Evolutionary conservation across 1,140 invertebrate genomes (phyloP).

Genomic region (Aphaenogaster floridana): DNA sequence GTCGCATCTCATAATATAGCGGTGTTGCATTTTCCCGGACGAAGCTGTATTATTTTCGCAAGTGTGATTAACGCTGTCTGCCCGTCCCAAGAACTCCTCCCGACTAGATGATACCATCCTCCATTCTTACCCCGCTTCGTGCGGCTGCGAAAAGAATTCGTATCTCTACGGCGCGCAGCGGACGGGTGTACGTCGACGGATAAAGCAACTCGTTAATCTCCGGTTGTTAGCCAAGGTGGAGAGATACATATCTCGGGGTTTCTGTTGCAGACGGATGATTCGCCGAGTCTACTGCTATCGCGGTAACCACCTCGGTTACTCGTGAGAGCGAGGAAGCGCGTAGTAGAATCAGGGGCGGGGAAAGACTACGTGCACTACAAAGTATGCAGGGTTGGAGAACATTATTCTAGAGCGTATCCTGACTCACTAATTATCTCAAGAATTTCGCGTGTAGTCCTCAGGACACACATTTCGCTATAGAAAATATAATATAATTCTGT

Average conservation of each 20-base stretch:
- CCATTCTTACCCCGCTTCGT: constrained; percentile 33
- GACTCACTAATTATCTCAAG: constrained; percentile 17
- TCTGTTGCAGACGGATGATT: constrained; percentile 85
- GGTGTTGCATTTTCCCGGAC: background rate
- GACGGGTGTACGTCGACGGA: constrained; percentile 71
- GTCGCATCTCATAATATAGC: background rate
- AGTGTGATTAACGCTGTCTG: constrained; percentile 49
- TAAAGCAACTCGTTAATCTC: constrained; percentile 86
- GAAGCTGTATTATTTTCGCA: constrained; percentile 37
- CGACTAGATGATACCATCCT: constrained; percentile 50
- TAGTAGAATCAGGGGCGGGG: background rate
- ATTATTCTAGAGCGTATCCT: background rate
- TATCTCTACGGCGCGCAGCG: constrained; percentile 37
- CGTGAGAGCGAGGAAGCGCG: constrained; percentile 43
- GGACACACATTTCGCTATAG: background rate
- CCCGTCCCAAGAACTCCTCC: constrained; percentile 24
- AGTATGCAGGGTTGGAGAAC: background rate
- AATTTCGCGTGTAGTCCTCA: background rate
- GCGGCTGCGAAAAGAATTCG: constrained; percentile 37
- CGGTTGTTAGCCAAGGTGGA: constrained; percentile 82
- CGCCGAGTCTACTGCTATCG: constrained; percentile 72
- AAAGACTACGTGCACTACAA: background rate
- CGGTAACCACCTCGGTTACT: constrained; percentile 37
- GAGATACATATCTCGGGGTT: constrained; percentile 84
- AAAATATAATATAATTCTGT: background rate